These are phyloP conservation scores for Agrilus biguttatus DNA, from an alignment of 2,888 invertebrate species.

Conservation along the genomic window DNA sequence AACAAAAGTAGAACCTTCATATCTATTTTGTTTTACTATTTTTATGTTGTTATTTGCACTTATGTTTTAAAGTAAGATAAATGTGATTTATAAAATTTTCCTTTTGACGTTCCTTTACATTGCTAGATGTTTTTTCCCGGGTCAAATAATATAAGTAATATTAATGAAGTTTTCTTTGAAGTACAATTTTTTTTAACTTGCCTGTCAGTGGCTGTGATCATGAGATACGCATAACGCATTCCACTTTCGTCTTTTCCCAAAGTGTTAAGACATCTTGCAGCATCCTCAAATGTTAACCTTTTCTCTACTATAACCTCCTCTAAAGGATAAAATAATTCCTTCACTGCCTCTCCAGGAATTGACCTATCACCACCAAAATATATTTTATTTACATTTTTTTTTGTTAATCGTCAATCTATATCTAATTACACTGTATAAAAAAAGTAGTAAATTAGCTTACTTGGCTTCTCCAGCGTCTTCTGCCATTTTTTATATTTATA, in stretches of 20 bases:
- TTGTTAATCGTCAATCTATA: neutral
- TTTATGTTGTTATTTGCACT: no score
- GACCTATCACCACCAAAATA: conserved; percentile 2
- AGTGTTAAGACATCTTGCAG: conserved; percentile 24
- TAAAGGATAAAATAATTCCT: conserved; percentile 4
- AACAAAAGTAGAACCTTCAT: no score
- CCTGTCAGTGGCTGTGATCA: conserved; percentile 33
- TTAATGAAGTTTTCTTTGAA: no score
- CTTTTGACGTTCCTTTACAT: no score
- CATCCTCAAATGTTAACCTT: conserved; percentile 25
- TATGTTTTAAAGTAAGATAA: no score
- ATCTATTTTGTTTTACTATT: no score
- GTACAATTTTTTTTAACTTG: conserved; percentile 6
- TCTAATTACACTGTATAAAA: neutral
- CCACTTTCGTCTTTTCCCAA: conserved; percentile 31
- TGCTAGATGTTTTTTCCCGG: no score
- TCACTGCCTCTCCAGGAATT: conserved; percentile 1
- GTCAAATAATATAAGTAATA: no score
- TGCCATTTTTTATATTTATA: neutral
- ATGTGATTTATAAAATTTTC: no score
- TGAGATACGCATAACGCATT: conserved; percentile 42
- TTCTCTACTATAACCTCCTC: conserved; percentile 18
- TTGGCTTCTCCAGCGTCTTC: conserved; percentile 3
- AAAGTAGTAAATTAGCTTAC: neutral
- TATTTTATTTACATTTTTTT: neutral